Conservation (phyloP, 2,888 invertebrate genomes). For the Ennomos fuscantarius region DNA sequence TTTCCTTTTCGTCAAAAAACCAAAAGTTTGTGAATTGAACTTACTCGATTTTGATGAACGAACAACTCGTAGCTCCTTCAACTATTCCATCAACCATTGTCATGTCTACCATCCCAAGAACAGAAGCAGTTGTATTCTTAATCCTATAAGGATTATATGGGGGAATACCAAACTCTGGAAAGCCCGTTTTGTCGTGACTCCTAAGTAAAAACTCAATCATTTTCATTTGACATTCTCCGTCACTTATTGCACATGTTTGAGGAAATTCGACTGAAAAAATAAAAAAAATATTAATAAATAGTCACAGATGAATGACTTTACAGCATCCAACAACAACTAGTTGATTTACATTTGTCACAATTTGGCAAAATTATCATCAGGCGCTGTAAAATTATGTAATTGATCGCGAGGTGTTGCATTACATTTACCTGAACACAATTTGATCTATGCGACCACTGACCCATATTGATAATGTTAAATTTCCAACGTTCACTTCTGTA, state of each 20-base stretch:
- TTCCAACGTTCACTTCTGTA: no score
- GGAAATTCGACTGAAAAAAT: conserved; percentile 32
- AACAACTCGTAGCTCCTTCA: conserved; percentile 33
- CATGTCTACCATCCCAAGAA: conserved; percentile 32
- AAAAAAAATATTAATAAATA: neutral
- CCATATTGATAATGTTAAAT: neutral
- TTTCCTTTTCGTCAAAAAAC: no score
- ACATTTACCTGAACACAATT: neutral
- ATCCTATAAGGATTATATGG: conserved; percentile 34
- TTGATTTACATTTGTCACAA: no score
- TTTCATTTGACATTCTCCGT: conserved; percentile 32
- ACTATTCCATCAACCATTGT: conserved; percentile 35
- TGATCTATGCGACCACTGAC: neutral
- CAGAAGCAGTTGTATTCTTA: conserved; percentile 24
- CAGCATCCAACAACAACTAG: no score
- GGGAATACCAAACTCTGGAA: conserved; percentile 34
- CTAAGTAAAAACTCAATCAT: conserved; percentile 6
- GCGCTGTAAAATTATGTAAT: no score
- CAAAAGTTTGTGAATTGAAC: neutral
- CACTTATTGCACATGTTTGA: conserved; percentile 36
- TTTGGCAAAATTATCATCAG: no score
- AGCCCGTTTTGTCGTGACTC: conserved; percentile 22
- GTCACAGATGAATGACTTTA: neutral
- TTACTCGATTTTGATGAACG: conserved; percentile 24
- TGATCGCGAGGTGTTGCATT: no score